phyloP scores from a whole-genome alignment of 1,140 invertebrate species.

The Oncopeltus fasciatus region DNA sequence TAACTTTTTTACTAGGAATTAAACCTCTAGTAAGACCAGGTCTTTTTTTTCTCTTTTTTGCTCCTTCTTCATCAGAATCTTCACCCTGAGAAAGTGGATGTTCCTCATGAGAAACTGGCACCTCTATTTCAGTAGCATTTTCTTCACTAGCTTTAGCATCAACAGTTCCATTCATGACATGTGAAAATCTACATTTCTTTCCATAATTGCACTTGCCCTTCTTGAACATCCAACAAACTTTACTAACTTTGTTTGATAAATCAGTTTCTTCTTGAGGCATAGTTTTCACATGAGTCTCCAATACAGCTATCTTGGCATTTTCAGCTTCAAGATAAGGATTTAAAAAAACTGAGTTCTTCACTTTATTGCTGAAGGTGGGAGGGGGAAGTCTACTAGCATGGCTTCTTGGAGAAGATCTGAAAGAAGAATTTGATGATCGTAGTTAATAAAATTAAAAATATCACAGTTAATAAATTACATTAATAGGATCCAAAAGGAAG shows the following conservation, averaged over 20 bases:
- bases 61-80: slow-evolving; percentile 37
- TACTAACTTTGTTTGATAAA: slow-evolving; percentile 51
- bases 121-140: background rate
- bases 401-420: background rate
- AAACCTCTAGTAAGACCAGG: slow-evolving; percentile 63
- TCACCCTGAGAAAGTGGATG: slow-evolving; percentile 25
- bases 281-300: slow-evolving; percentile 92
- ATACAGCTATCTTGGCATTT: slow-evolving; percentile 64
- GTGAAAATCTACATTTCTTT: slow-evolving; percentile 81
- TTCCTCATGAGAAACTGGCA: slow-evolving; percentile 3
- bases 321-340: slow-evolving; percentile 86
- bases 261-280: slow-evolving; percentile 44
- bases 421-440: background rate
- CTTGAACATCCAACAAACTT: slow-evolving; percentile 85
- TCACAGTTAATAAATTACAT: background rate
- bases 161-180: slow-evolving; percentile 38
- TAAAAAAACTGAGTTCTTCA: slow-evolving; percentile 57
- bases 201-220: slow-evolving; percentile 82
- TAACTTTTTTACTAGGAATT: slow-evolving; percentile 68
- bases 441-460: background rate
- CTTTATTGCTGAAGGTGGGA: slow-evolving; percentile 15
- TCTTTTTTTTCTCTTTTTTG: slow-evolving; percentile 50
- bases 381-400: slow-evolving; percentile 16
- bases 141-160: background rate
- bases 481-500: no score